These are phyloP conservation scores for Caenorhabditis uteleia DNA, from an alignment of 2,888 invertebrate genomes.

Conservation along the genomic window DNA sequence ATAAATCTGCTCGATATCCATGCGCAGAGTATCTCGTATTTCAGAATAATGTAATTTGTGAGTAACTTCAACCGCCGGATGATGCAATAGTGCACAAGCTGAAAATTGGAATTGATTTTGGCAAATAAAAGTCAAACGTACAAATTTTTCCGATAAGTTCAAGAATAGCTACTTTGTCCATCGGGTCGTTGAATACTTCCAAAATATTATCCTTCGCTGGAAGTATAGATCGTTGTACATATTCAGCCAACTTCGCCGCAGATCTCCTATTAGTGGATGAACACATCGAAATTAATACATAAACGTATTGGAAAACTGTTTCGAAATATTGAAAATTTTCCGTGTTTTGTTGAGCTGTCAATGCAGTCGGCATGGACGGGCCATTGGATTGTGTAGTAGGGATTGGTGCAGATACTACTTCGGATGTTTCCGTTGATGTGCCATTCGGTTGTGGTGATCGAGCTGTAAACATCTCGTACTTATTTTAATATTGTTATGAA, in stretches of 20 bases:
- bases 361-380: not conserved
- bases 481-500: not conserved
- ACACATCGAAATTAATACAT: constrained; percentile 16
- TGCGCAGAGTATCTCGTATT: constrained; percentile 20
- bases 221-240: constrained; percentile 8
- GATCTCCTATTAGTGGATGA: constrained; percentile 22
- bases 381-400: no score
- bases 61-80: constrained; percentile 40
- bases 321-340: constrained; percentile 4
- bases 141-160: constrained; percentile 33
- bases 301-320: constrained; percentile 12
- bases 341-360: constrained; percentile 4
- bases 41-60: constrained; percentile 20
- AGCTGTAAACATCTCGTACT: not conserved
- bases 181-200: constrained; percentile 4
- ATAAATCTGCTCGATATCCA: constrained; percentile 8
- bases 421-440: no score
- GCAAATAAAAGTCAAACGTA: constrained; percentile 6
- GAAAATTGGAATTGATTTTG: constrained; percentile 4
- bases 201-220: constrained; percentile 14
- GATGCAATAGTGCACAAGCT: constrained; percentile 45
- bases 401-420: no score
- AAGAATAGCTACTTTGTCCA: constrained; percentile 15
- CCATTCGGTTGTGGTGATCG: no score
- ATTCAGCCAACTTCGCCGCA: constrained; percentile 16